These are phyloP conservation scores for Uromys caudimaculatus DNA, from an alignment of 2,797 vertebrate species.

Conservation along the genomic window DNA sequence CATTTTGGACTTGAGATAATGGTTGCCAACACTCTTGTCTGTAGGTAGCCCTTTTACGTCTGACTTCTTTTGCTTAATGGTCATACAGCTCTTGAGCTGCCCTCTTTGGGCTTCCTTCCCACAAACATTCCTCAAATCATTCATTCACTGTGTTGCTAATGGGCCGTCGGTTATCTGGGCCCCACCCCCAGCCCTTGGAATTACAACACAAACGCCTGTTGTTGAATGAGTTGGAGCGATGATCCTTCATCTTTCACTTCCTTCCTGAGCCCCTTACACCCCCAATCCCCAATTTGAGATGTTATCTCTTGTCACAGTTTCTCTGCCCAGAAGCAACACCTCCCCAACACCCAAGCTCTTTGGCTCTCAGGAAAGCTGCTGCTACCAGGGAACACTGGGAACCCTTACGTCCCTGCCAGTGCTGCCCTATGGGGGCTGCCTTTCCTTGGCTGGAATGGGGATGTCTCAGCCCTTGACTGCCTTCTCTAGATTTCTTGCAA, in stretches of 20 bases:
- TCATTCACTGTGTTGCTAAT: neutral
- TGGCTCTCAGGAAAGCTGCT: neutral
- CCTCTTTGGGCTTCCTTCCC: too few relatives aligned
- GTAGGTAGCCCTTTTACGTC: neutral
- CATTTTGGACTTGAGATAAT: neutral
- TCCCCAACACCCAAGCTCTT: neutral
- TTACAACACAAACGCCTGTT: neutral
- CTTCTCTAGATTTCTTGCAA: neutral
- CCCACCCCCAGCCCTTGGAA: neutral
- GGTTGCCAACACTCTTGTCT: neutral
- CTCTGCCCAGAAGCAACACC: neutral
- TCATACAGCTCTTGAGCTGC: neutral
- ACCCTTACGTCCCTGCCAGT: neutral
- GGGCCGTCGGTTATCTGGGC: neutral
- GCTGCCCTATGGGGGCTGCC: too few relatives aligned
- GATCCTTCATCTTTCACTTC: neutral
- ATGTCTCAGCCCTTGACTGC: neutral
- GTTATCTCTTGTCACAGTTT: neutral
- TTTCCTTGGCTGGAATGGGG: neutral
- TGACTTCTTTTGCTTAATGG: neutral
- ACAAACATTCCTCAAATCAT: neutral
- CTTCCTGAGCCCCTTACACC: neutral
- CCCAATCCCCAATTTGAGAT: neutral
- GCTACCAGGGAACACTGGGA: accelerated
- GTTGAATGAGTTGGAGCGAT: neutral